Base-by-base conservation (phyloP, 2,888 invertebrate genomes). In the Nomada ruficornis region DNA sequence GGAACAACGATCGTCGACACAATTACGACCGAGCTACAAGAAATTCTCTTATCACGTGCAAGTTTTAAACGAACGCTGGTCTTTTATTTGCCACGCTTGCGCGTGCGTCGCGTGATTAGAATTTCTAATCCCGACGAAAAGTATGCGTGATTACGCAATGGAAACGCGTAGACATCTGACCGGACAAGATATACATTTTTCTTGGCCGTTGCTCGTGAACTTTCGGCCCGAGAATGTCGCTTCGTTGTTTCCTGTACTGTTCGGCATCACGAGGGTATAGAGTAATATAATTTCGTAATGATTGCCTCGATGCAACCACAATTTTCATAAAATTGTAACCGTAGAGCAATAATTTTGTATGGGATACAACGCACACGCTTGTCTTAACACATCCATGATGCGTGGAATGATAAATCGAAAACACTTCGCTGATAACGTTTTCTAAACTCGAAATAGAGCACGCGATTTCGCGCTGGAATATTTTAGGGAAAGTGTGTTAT, bases 41-140 rank as follows among this genome's bases (percentile, higher is more conserved):
- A 42, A 47, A 77, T 62, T 68, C 60, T 50, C 74, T 74, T 80
- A 75, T 65, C 47, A 59, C 68, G 47, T 80, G 70, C 71, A 65
- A 77, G 26, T 47, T 55, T 42, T 59, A 65, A 62, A 60, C 83
- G 83, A 83, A 85, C 78, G 70, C 50, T n/a, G 26, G 50, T 18
- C 50, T 29, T 67, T 71, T 50, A 63, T 71, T 54, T 36, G 64
- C 72, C 50, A 72, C 71, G 72, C 54, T 71, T 80, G 80, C 59
- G 42, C 68, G 62, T 67, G 70, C 71, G 80, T 78, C 76, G 75
- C 44, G 60, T 64, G 79, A 85, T 86, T 86, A 85, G 82, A 88
- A 85, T 83, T 85, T 85, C 81, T 85, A 87, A 87, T 83, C 69
- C 68, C 57, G 60, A 15, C 29, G 50, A 71, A 77, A 71, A 77